These are phyloP conservation scores for Corythaeola cristata DNA, from an alignment of 2,113 vertebrate species.

Conservation along the genomic window DNA sequence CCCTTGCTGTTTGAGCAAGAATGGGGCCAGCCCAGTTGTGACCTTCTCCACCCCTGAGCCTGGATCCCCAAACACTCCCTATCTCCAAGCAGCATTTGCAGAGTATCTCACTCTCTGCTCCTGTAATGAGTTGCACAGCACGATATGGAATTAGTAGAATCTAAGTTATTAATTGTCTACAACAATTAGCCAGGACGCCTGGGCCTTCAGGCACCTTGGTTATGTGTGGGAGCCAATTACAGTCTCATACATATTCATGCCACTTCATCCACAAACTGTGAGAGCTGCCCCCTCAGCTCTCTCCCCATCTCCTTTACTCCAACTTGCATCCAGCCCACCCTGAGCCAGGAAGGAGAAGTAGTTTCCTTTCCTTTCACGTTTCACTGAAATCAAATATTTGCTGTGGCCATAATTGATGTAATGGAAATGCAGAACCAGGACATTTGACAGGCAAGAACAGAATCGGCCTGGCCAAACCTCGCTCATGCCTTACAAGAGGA, in stretches of 20 bases:
- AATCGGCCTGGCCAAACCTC: not conserved
- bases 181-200: slow-evolving; percentile 74
- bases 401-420: not conserved
- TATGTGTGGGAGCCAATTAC: slow-evolving; percentile 68
- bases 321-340: not conserved
- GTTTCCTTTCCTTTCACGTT: not conserved
- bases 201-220: slow-evolving; percentile 63
- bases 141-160: slow-evolving; percentile 59
- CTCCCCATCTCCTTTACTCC: not conserved
- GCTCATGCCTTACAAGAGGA: not conserved
- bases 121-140: slow-evolving; percentile 56
- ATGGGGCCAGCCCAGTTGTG: not conserved
- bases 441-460: not conserved
- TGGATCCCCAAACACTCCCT: not conserved
- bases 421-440: not conserved
- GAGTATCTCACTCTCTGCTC: not conserved
- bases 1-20: not conserved
- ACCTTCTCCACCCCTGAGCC: slow-evolving; percentile 14
- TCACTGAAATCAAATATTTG: slow-evolving; percentile 34
- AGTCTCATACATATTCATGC: slow-evolving; percentile 66
- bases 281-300: not conserved
- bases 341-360: not conserved
- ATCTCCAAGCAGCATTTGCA: not conserved
- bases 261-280: slow-evolving; percentile 6
- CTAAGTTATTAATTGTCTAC: slow-evolving; percentile 80